Base-by-base conservation (phyloP, 2,113 vertebrate genomes). In the Xiphorhynchus elegans region DNA sequence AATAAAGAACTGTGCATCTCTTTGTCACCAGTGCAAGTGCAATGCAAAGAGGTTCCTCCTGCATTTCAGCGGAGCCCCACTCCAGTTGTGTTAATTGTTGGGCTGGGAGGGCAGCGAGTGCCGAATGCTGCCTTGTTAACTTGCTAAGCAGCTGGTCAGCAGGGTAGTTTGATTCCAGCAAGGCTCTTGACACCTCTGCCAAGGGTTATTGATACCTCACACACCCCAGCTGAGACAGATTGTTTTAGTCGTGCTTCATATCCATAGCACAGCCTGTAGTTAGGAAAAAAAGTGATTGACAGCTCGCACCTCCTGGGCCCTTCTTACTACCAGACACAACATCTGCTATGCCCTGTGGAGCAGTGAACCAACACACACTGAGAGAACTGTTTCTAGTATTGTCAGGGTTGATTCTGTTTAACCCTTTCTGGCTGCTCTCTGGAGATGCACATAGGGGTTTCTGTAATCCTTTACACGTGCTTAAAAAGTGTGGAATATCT, bases 291-390 rank as follows among this genome's bases (percentile, higher is more conserved):
- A 97, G 96, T 98, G 98, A 98, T 98, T 98, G 98, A 98, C 98
- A 98, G 98, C 95, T 98, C 98, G 97, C 98, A 98, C 98, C 98
- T 98, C 98, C 98, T 98, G 98, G 98, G 98, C 97, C 98, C 98
- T 98, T 98, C 98, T 98, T 98, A 98, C 98, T 98, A 98, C 98
- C 97, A 98, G 98, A 98, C 98, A 97, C 98, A 98, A 98, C 98
- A 98, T 98, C 98, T 98, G 98, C 98, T 98, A 98, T 98, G 97
- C 98, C 98, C 98, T 97, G 98, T 98, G 98, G 98, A 98, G 98
- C 98, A 98, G 98, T 98, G 98, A 98, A 98, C 98, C 98, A 98
- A 98, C 97, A 97, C 98, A 98, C 97, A 97, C 95, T 97, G 96
- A 98, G 97, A 98, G 97, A 98, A 96, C 96, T 97, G 97, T 97